Evolutionary conservation across 2,797 vertebrate genomes (phyloP).

Genomic region (Notoglanidium macrostoma): DNA sequence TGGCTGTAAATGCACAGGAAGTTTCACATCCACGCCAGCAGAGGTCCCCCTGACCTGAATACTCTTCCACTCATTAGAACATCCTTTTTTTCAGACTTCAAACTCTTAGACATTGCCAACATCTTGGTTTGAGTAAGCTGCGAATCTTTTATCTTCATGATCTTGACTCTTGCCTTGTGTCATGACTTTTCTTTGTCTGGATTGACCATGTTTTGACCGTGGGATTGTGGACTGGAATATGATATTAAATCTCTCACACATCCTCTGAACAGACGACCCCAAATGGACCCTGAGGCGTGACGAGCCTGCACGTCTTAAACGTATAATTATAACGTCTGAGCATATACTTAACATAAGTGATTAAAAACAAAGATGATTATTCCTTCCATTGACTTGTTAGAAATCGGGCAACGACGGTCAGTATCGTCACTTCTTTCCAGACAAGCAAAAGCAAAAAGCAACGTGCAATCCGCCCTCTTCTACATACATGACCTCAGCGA

Average conservation of each 20-base stretch:
- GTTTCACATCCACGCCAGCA: conserved; percentile 13
- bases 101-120: not conserved
- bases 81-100: not conserved
- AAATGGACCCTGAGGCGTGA: not conserved
- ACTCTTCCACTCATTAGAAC: not conserved
- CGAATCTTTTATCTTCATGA: no score
- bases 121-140: not conserved
- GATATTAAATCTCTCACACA: not conserved
- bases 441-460: not conserved
- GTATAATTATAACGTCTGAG: not conserved
- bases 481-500: not conserved
- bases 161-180: not conserved
- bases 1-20: not conserved
- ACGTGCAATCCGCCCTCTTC: not conserved
- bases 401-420: not conserved
- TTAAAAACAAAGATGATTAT: not conserved
- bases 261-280: not conserved
- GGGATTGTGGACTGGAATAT: not conserved
- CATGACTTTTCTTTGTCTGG: not conserved
- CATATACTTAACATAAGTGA: not conserved
- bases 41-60: conserved; percentile 18
- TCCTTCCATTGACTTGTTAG: not conserved
- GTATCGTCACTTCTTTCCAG: not conserved
- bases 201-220: not conserved
- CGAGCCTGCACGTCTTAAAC: not conserved